phyloP scores from a whole-genome alignment of 1,140 invertebrate species.

The Schlechtendalia chinensis region DNA sequence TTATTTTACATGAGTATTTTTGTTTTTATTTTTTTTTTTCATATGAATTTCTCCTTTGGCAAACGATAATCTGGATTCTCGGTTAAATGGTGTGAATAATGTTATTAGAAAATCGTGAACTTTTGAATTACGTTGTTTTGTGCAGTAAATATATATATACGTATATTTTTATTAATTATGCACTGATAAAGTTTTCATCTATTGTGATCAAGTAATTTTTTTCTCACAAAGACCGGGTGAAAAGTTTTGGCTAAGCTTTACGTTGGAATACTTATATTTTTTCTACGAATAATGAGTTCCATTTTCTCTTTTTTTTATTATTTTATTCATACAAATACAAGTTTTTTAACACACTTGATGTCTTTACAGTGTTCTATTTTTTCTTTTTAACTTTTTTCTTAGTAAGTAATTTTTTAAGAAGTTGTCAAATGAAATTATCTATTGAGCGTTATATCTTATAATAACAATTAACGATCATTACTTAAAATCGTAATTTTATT shows the following conservation, averaged over 20 bases:
- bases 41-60: not conserved
- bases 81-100: conserved; percentile 39
- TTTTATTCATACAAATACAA: not conserved
- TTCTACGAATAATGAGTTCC: conserved; percentile 2
- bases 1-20: not conserved
- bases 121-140: conserved; percentile 16
- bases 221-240: not conserved
- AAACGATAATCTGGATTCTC: conserved; percentile 5
- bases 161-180: conserved; percentile 12
- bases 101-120: conserved; percentile 3
- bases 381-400: not conserved
- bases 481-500: not conserved
- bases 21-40: conserved; percentile 5
- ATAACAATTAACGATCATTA: not conserved
- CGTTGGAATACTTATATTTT: not conserved
- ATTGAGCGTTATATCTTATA: not conserved
- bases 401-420: not conserved
- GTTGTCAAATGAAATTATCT: not conserved
- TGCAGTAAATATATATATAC: not conserved
- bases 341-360: not conserved
- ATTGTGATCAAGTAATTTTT: not conserved
- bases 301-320: not conserved
- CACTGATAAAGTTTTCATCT: conserved; percentile 15
- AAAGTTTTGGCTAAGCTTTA: conserved; percentile 29
- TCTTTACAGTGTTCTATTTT: not conserved